Conservation (phyloP, 2,113 vertebrate genomes). For the Puntigrus tetrazona region DNA sequence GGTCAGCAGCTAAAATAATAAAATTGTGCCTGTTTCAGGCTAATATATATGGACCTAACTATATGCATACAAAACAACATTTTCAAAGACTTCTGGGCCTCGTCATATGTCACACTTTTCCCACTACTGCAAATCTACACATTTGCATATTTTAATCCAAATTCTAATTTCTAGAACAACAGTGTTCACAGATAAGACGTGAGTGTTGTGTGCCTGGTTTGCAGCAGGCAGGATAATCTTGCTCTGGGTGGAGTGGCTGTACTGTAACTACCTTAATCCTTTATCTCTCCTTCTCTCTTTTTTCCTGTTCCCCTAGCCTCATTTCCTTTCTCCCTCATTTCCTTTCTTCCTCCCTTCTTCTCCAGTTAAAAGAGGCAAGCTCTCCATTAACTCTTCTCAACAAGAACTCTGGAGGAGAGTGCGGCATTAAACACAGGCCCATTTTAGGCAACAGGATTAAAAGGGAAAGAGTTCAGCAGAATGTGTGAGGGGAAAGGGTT, state of each 20-base stretch:
- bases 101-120: not conserved
- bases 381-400: constrained; percentile 46
- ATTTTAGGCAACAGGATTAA: constrained; percentile 66
- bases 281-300: not conserved
- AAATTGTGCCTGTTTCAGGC: no score
- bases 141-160: constrained; percentile 8
- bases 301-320: not conserved
- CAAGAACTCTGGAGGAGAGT: constrained; percentile 26
- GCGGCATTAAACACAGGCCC: constrained; percentile 55
- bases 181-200: not conserved
- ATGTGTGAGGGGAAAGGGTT: not conserved
- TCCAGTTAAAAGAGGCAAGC: constrained; percentile 26
- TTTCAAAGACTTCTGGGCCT: not conserved
- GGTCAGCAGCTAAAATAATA: no score
- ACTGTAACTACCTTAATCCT: constrained; percentile 48
- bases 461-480: constrained; percentile 61
- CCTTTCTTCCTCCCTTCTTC: not conserved
- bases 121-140: constrained; percentile 7
- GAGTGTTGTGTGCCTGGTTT: not conserved
- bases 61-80: not conserved
- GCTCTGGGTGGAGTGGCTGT: constrained; percentile 47
- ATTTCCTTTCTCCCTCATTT: not conserved
- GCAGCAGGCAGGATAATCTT: constrained; percentile 36
- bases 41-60: no score
- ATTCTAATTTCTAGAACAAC: constrained; percentile 25